Percentiles rank a stretch among this genome's conserved stretches.
Evolutionary conservation across 2,113 vertebrate genomes (phyloP).

Genomic region (Sinosuthora webbiana): DNA sequence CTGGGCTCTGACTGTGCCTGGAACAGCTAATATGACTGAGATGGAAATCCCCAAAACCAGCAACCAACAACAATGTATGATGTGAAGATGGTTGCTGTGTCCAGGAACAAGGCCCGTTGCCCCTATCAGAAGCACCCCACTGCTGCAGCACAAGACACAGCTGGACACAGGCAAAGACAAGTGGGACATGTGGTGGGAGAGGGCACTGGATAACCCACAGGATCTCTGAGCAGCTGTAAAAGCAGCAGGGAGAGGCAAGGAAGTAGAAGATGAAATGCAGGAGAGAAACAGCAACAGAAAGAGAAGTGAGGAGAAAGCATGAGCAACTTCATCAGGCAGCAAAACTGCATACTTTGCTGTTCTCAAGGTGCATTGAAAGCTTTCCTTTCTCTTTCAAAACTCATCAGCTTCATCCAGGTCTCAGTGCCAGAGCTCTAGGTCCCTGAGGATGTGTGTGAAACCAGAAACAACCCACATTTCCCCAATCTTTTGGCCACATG

Average conservation of each 20-base stretch:
- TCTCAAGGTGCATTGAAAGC: background rate
- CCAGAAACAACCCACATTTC: background rate
- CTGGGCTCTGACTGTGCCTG: background rate
- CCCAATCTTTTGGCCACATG: rapidly evolving
- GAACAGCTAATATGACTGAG: background rate
- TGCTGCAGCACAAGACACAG: background rate
- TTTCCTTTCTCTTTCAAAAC: background rate
- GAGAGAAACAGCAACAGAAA: background rate
- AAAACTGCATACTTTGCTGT: background rate
- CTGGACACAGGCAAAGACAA: background rate
- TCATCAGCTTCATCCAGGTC: background rate
- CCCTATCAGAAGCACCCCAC: background rate
- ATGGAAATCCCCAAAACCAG: background rate
- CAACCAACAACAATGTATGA: background rate
- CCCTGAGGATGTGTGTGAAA: background rate
- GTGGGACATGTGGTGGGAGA: background rate
- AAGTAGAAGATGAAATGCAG: background rate
- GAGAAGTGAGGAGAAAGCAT: background rate
- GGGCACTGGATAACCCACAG: background rate
- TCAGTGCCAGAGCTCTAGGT: background rate
- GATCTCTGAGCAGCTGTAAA: background rate
- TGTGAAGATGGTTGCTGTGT: background rate
- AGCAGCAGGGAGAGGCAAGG: background rate
- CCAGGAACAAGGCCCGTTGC: background rate
- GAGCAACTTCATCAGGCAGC: background rate